phyloP scores from a whole-genome alignment of 1,140 invertebrate genomes.

The Tribolium madens region DNA sequence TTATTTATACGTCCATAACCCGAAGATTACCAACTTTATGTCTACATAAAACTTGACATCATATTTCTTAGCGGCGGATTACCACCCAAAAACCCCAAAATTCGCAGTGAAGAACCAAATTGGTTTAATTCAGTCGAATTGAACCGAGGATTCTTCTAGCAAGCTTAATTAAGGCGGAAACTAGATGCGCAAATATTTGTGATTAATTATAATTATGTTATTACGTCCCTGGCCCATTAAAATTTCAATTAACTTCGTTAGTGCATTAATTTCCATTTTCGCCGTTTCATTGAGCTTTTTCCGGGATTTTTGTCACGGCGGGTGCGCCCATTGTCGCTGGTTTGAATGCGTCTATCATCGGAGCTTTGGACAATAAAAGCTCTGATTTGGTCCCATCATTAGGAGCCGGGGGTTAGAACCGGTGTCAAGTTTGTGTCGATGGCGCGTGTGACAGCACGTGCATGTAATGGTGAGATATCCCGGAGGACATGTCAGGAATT shows the following conservation, averaged over 20 bases:
- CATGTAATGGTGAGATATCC: background rate
- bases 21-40: background rate
- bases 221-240: conserved; percentile 8
- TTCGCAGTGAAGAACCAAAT: background rate
- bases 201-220: conserved; percentile 37
- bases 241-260: conserved; percentile 23
- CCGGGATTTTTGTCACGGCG: conserved; percentile 21
- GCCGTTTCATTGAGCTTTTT: background rate
- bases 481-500: background rate
- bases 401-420: background rate
- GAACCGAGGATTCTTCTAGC: background rate
- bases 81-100: no score
- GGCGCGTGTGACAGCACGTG: background rate
- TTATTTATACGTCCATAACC: background rate
- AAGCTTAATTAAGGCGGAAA: background rate
- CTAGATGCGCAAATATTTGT: conserved; percentile 18
- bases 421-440: background rate
- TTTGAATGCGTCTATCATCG: conserved; percentile 4
- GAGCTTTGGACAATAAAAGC: background rate
- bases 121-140: background rate
- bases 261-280: conserved; percentile 8
- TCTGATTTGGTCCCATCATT: conserved; percentile 19
- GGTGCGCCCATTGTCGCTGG: conserved; percentile 2
- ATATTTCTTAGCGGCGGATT: background rate
- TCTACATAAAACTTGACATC: background rate